A percentile compares a stretch with the other conserved stretches of the same genome.
Evolutionary conservation across 2,113 vertebrate genomes (phyloP).

Genomic region (Glaucomys volans): DNA sequence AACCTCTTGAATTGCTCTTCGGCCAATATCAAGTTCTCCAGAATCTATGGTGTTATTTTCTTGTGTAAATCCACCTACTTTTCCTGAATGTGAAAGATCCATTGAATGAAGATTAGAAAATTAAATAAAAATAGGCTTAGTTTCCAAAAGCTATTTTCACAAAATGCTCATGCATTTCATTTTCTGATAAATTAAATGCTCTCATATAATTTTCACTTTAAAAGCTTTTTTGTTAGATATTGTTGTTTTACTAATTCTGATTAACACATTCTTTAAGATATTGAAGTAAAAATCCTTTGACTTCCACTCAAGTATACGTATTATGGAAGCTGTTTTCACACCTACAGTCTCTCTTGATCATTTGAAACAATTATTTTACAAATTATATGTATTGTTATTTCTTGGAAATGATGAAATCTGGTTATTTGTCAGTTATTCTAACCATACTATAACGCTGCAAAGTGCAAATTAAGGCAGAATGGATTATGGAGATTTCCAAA

Average conservation of each 20-base stretch:
- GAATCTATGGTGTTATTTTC: conserved; percentile 98
- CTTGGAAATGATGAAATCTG: conserved; percentile 64
- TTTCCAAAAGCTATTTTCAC: conserved; percentile 47
- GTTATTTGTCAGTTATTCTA: conserved; percentile 61
- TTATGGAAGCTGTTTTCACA: conserved; percentile 46
- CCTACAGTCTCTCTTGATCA: conserved; percentile 51
- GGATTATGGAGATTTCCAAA: conserved; percentile 66
- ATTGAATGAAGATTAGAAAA: conserved; percentile 30
- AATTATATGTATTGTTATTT: conserved; percentile 60
- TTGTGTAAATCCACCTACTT: conserved; percentile 90
- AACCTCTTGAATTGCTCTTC: conserved; percentile 92
- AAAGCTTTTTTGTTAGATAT: not conserved
- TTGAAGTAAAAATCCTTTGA: conserved; percentile 62
- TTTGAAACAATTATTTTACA: conserved; percentile 72
- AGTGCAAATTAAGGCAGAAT: conserved; percentile 59
- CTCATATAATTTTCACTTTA: conserved; percentile 29
- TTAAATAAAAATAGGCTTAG: conserved; percentile 49
- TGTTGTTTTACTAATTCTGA: conserved; percentile 5
- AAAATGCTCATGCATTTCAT: conserved; percentile 60
- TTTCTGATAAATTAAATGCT: conserved; percentile 64
- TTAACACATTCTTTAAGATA: conserved; percentile 11
- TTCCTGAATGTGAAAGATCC: conserved; percentile 88
- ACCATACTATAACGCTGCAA: conserved; percentile 31
- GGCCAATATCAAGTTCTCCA: conserved; percentile 95
- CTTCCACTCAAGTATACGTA: conserved; percentile 54